These are phyloP conservation scores for Girardia tigrina DNA, from an alignment of 2,888 invertebrate genomes.

Conservation along the genomic window DNA sequence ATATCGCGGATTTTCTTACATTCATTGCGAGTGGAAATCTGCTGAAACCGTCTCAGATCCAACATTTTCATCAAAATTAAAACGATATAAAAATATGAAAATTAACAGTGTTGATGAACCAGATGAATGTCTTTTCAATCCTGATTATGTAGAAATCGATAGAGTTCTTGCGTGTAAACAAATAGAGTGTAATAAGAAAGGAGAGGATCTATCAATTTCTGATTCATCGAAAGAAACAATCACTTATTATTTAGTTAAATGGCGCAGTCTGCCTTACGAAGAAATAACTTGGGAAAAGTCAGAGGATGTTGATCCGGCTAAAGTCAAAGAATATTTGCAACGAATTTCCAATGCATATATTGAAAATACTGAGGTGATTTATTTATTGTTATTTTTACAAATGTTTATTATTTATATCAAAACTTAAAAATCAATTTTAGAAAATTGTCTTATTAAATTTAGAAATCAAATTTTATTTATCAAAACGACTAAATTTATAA, in stretches of 20 bases:
- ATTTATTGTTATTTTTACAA: too few relatives aligned
- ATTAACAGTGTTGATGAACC: conserved; percentile 53
- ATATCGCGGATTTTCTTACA: conserved; percentile 59
- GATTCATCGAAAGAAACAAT: neutral
- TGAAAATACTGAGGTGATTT: neutral
- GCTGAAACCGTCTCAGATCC: conserved; percentile 89
- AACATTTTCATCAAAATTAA: conserved; percentile 78
- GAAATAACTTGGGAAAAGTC: conserved; percentile 97
- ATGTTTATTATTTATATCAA: too few relatives aligned
- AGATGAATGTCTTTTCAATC: conserved; percentile 84
- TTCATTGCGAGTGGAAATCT: conserved; percentile 98
- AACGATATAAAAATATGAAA: conserved; percentile 81
- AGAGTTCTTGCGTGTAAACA: conserved; percentile 66
- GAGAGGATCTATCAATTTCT: conserved; percentile 24
- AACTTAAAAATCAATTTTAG: too few relatives aligned
- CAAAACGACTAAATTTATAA: too few relatives aligned
- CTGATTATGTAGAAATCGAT: conserved; percentile 92
- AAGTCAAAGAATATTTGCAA: conserved; percentile 71
- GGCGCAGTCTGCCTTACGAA: conserved; percentile 89
- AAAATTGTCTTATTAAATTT: too few relatives aligned
- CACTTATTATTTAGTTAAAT: conserved; percentile 81
- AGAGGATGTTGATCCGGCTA: conserved; percentile 82
- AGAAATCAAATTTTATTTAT: too few relatives aligned
- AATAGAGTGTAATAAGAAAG: neutral
- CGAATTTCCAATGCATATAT: neutral